Evolutionary conservation across 2,888 invertebrate genomes (phyloP).

Genomic region (Anticlea derivata): DNA sequence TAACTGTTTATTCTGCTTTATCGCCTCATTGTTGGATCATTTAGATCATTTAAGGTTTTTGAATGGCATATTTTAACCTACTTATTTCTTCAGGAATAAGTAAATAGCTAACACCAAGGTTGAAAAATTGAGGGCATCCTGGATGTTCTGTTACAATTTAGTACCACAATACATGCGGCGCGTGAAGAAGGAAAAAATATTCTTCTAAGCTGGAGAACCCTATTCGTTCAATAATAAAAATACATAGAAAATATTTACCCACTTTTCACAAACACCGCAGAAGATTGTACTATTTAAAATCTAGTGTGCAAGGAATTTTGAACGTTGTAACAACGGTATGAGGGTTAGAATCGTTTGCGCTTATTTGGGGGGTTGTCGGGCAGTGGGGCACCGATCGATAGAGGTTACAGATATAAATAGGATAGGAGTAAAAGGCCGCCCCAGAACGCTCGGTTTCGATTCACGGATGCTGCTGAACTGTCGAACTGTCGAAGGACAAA

Average conservation of each 20-base stretch:
- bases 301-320: constrained; percentile 47
- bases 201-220: constrained; percentile 18
- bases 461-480: constrained; percentile 44
- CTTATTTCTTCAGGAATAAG: no score
- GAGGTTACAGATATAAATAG: constrained; percentile 78
- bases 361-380: constrained; percentile 64
- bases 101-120: no score
- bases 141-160: no score
- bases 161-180: no score
- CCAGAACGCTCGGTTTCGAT: constrained; percentile 71
- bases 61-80: no score
- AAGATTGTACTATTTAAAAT: constrained; percentile 61
- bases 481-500: background rate
- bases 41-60: constrained; percentile 5
- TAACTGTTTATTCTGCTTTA: constrained; percentile 50
- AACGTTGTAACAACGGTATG: constrained; percentile 50
- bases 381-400: constrained; percentile 80
- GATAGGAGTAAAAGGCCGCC: constrained; percentile 66
- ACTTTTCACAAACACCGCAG: constrained; percentile 51
- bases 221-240: constrained; percentile 33
- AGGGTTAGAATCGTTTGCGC: constrained; percentile 55
- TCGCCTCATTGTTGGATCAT: constrained; percentile 38
- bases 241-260: constrained; percentile 36
- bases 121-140: no score
- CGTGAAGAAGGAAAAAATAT: no score